Base-by-base conservation (phyloP, 1,140 invertebrate species). In the Dreissena rostriformis region DNA sequence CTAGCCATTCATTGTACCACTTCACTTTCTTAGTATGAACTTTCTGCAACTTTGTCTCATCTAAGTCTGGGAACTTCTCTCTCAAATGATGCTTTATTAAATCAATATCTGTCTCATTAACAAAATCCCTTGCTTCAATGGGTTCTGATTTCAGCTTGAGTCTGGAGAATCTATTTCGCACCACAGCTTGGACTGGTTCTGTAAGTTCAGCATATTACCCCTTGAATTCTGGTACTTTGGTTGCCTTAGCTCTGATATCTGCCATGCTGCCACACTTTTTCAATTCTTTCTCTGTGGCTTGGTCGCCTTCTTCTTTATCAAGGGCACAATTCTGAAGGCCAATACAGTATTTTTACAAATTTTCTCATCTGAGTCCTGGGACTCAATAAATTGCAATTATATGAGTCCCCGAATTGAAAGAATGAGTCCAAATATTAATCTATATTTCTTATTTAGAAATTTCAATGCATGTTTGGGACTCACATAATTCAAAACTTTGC, bases 281-380 rank as follows among this genome's bases (percentile, higher is more conserved):
- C 12, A 67, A 67, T 67, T 67, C 24, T 12, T 67, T 28, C 24
- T 67, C 66, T 15, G 12, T 24, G 24, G 11, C 26, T 15, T 12
- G 12, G 11, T 67, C 66, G 24, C 11, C 66, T 15, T 12, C 24
- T 67, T 24, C n/a, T n/a, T n/a, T 67, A 12, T 67, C 66, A 67
- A 67, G 66, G 12, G 66, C 66, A 67, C 66, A 67, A 24, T 67
- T 67, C 66, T 67, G 66, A 12, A 28, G 22, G 19, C 66, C 66
- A 67, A 67, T 12, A 28, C 24, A 15, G 12, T 15, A 67, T n/a
- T n/a, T n/a, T n/a, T n/a, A n/a, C n/a, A n/a, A n/a, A n/a, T n/a
- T n/a, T n/a, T n/a, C n/a, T n/a, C n/a, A n/a, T n/a, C n/a, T n/a
- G n/a, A n/a, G n/a, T n/a, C n/a, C n/a, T n/a, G n/a, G n/a, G n/a